Evolutionary conservation across 2,113 vertebrate genomes (phyloP), one percentile per base, ranked within the genome.

Genomic region (Diphyllodes magnificus): DNA sequence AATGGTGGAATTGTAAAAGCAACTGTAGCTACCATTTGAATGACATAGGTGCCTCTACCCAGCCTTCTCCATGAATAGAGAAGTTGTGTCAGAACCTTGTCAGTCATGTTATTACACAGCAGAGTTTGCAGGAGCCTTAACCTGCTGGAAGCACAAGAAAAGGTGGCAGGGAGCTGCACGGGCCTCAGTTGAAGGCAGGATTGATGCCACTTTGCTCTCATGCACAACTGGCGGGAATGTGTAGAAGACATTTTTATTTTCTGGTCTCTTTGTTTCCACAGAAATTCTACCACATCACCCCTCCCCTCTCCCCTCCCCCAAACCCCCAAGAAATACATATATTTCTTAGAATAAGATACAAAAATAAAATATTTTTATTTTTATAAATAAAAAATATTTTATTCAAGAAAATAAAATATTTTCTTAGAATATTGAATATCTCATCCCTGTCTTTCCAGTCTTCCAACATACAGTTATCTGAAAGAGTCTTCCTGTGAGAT

Each of bases 11-110:
- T 15, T 77, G 60, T 56, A 83, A 69, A 89, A 63, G 45, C 50
- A 94, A 86, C 9, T 33, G 35, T 56, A 82, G 57, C 54, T 95
- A 88, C 45, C 42, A 70, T 78, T 22, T 68, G 64, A 91, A 90
- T 93, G 53, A 87, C 71, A 88, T 45, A 93, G 45, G 64, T 75
- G 45, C 15, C 25, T 92, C 64, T 86, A 64, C 37, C 54, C 49
- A 88, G 37, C 16, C 27, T 72, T 49, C 79, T 76, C 65, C 40
- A n/a, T 1, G 1, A 70, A 65, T 4, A 40, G 35, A 53, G 40
- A 71, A 77, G 64, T 66, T 56, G 78, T 59, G 71, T 63, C 76
- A 91, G 50, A 94, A 66, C 75, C 50, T 82, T 76, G 83, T 75
- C 71, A 81, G 17, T 37, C 47, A 23, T 68, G 30, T 59, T 56